A percentile compares a stretch with the other conserved stretches of the same genome.
These are phyloP conservation scores for Sphyrna mokarran DNA, from an alignment of 2,113 vertebrate genomes.

Conservation along the genomic window DNA sequence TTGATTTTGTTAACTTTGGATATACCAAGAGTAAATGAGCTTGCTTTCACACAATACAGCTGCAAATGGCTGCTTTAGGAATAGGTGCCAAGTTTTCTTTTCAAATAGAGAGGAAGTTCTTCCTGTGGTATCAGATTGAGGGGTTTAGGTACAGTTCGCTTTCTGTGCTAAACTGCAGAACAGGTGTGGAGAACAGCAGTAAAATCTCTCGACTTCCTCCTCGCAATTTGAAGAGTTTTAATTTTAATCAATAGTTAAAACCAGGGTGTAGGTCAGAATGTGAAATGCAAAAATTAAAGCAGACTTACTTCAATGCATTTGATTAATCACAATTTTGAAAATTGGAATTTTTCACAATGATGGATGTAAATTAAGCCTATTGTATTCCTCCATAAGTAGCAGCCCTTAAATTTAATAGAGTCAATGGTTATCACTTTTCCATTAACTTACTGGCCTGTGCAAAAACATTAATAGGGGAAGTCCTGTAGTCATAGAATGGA, in stretches of 20 bases:
- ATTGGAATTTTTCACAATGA: neutral
- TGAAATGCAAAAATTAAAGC: neutral
- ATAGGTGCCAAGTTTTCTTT: neutral
- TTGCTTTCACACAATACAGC: too few species aligned
- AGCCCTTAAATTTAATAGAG: neutral
- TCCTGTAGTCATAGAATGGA: neutral
- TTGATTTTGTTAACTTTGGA: neutral
- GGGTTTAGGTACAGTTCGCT: neutral
- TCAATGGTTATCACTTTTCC: neutral
- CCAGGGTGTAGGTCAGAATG: neutral
- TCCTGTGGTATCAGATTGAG: neutral
- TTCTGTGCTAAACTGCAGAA: neutral
- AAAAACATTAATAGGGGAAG: neutral
- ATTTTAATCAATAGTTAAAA: slow-evolving; percentile 4
- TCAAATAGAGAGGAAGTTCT: neutral
- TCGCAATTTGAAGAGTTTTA: neutral
- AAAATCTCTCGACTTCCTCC: neutral
- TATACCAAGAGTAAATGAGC: neutral
- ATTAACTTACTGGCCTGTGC: neutral
- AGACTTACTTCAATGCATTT: neutral
- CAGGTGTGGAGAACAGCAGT: neutral
- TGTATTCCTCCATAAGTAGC: neutral
- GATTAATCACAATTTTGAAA: neutral
- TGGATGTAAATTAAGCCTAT: neutral
- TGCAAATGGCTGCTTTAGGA: neutral